Evolutionary conservation across 2,888 invertebrate species (phyloP), one percentile per base, ranked within the genome.

Genomic region (Acrocyrtus sp.): DNA sequence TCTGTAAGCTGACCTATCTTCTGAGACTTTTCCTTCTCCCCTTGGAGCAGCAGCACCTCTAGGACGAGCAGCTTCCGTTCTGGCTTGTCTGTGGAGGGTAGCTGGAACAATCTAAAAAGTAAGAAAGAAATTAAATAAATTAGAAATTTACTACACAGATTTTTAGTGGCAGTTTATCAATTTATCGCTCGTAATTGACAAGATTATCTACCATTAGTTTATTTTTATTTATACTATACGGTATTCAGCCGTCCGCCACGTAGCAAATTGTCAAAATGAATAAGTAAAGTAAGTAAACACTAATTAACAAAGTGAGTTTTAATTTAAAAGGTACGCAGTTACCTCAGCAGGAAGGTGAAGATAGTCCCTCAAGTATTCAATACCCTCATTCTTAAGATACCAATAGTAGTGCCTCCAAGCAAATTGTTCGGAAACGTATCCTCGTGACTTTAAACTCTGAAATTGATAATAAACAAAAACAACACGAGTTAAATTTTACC

Each of bases 321-420:
- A 45, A 45, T 45, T n/a, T n/a, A n/a, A n/a, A n/a, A n/a, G n/a
- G n/a, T n/a, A n/a, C 15, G 45, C 17, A n/a, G 79, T 81, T 81
- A 85, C 85, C 83, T 99, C 99, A 77, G 97, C 92, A 8, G 99
- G 98, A 83, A 99, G 88, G 84, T 99, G 97, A 78, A 99, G 89
- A 86, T 93, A 98, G 83, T 93, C 93, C 80, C 99, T 89, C 80
- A 99, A 87, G 85, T 96, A 98, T 85, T 95, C 94, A 84, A 99
- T 98, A 81, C 99, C 99, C 83, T 98, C 96, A 85, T 99, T 98
- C 79, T 97, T 99, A 81, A 99, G 88, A 86, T 96, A 96, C 98
- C 98, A 99, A 86, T 99, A 99, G 83, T 94, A 99, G 85, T 99
- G 98, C 83, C 98, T 91, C 99, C 99, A 99, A 3, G 98, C 98